These are phyloP conservation scores for Apoderus coryli DNA, from an alignment of 2,888 invertebrate species.

Conservation along the genomic window DNA sequence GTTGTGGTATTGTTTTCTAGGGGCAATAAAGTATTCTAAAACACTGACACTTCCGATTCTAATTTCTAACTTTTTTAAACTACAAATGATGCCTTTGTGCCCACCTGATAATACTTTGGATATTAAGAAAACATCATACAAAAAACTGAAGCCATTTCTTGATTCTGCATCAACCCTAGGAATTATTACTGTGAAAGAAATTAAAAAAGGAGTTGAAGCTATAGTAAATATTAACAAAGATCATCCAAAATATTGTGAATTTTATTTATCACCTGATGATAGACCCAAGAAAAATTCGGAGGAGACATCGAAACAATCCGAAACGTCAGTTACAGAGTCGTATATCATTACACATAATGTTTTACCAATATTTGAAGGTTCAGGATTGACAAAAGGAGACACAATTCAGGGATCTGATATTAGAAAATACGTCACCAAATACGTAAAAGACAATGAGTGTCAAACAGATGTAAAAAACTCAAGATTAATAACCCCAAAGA, in stretches of 20 bases:
- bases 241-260: slow-evolving; percentile 39
- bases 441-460: slow-evolving; percentile 47
- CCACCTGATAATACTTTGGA: slow-evolving; percentile 58
- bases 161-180: slow-evolving; percentile 48
- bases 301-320: slow-evolving; percentile 32
- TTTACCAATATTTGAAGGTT: slow-evolving; percentile 43
- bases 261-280: slow-evolving; percentile 32
- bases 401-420: slow-evolving; percentile 38
- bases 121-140: slow-evolving; percentile 77
- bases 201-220: slow-evolving; percentile 70
- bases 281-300: slow-evolving; percentile 22
- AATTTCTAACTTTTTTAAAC: slow-evolving; percentile 68
- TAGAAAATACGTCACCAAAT: slow-evolving; percentile 51
- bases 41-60: slow-evolving; percentile 58
- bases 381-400: slow-evolving; percentile 34
- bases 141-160: slow-evolving; percentile 78
- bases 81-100: slow-evolving; percentile 47
- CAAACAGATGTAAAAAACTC: slow-evolving; percentile 34
- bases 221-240: slow-evolving; percentile 47
- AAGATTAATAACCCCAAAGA: slow-evolving; percentile 40
- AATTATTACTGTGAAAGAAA: slow-evolving; percentile 45
- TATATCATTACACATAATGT: slow-evolving; percentile 53
- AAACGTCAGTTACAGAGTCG: slow-evolving; percentile 44
- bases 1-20: slow-evolving; percentile 60
- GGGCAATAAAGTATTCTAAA: slow-evolving; percentile 63